Evolutionary conservation across 2,888 invertebrate genomes (phyloP).

Genomic region (Lycophotia porphyrea): DNA sequence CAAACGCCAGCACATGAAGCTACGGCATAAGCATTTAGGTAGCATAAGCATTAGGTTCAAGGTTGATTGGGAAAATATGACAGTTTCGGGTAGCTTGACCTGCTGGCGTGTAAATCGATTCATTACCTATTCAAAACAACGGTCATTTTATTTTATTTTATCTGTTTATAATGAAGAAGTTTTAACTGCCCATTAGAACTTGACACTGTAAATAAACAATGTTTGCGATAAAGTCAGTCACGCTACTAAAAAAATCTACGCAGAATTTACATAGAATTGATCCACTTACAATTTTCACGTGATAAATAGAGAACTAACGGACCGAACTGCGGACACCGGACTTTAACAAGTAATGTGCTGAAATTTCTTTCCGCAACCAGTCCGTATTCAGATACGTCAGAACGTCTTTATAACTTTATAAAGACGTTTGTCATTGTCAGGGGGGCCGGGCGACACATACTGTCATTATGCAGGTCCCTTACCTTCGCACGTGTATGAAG

Average conservation of each 20-base stretch:
- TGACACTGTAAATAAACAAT: slow-evolving; percentile 28
- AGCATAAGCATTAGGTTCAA: too few species aligned
- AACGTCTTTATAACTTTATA: too few species aligned
- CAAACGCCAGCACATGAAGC: too few species aligned
- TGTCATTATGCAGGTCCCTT: slow-evolving; percentile 38
- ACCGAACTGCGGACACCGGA: background rate
- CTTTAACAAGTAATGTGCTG: background rate
- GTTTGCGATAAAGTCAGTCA: slow-evolving; percentile 5
- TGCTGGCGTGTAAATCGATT: too few species aligned
- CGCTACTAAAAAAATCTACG: background rate
- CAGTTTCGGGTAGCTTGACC: too few species aligned
- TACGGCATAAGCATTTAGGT: too few species aligned
- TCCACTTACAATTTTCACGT: background rate
- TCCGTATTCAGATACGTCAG: too few species aligned
- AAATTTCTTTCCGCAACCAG: background rate
- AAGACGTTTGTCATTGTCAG: background rate
- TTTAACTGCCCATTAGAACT: background rate
- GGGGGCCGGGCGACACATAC: background rate
- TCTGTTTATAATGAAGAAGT: background rate
- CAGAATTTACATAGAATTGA: background rate
- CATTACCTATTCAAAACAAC: background rate
- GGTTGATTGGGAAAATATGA: too few species aligned
- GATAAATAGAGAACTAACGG: background rate
- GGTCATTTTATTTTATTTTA: background rate
- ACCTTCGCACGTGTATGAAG: slow-evolving; percentile 23